Conservation (phyloP, 1,140 invertebrate genomes). For the Caenorhabditis latens region DNA sequence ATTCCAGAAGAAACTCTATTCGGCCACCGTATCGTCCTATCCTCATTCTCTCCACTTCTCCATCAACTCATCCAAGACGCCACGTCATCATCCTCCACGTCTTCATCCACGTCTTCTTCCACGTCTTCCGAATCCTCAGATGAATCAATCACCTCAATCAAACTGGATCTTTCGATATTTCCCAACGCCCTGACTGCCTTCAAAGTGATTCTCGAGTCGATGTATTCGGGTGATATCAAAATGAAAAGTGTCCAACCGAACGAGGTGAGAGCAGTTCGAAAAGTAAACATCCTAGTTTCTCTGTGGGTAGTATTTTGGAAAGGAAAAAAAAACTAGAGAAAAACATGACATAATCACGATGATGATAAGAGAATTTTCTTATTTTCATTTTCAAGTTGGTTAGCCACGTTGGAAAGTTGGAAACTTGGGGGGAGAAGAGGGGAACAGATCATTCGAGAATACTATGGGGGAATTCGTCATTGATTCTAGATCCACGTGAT, state of each 20-base stretch:
- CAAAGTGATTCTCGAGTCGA: conserved; percentile 64
- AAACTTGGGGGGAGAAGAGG: conserved; percentile 2
- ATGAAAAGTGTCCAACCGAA: conserved; percentile 11
- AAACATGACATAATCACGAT: neutral
- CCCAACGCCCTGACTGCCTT: conserved; percentile 67
- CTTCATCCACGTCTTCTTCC: conserved; percentile 10
- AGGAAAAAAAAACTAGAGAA: neutral
- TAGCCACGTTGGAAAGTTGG: conserved; percentile 58
- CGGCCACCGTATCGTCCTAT: conserved; percentile 68
- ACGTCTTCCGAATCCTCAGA: conserved; percentile 37
- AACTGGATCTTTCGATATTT: conserved; percentile 63
- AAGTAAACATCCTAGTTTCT: neutral
- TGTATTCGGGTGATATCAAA: conserved; percentile 69
- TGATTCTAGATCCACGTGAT: neutral
- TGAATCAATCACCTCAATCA: conserved; percentile 38
- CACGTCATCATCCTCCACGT: conserved; percentile 43
- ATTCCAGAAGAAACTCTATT: conserved; percentile 68
- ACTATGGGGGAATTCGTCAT: neutral
- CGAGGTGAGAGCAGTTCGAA: conserved; percentile 27
- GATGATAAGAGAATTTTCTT: neutral
- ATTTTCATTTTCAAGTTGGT: conserved; percentile 64
- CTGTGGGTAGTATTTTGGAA: neutral
- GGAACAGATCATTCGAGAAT: conserved; percentile 5
- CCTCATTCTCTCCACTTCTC: conserved; percentile 65
- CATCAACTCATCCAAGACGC: conserved; percentile 57